Evolutionary conservation across 92 coral and sea anemone species (phyloP).

Genomic region (Ricordea florida): DNA sequence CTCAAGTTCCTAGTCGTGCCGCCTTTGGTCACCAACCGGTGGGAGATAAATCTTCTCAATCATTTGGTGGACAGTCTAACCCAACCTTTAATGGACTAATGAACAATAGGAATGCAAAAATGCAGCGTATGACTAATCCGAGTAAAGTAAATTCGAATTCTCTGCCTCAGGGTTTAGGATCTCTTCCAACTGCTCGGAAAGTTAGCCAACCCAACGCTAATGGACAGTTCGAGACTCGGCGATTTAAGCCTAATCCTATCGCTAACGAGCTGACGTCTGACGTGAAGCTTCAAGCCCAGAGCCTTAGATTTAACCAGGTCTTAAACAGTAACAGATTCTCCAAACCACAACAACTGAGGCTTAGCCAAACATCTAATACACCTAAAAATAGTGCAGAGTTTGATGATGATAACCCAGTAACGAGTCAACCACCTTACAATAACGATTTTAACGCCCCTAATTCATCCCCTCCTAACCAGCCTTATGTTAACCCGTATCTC

Average conservation of each 20-base stretch:
- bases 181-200: neutral
- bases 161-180: neutral
- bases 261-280: constrained; percentile 32
- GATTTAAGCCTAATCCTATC: constrained; percentile 27
- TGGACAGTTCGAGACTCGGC: constrained; percentile 23
- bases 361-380: neutral
- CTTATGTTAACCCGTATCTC: constrained; percentile 37
- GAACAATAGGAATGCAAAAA: neutral
- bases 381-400: constrained; percentile 13
- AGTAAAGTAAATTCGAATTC: neutral
- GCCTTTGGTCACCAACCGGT: neutral
- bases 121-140: neutral
- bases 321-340: neutral
- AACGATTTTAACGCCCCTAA: constrained; percentile 25
- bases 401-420: constrained; percentile 3
- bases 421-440: constrained; percentile 25
- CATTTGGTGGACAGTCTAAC: neutral
- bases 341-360: neutral
- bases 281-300: constrained; percentile 23
- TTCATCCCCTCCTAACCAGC: constrained; percentile 11
- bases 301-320: constrained; percentile 36
- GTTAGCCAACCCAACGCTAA: neutral
- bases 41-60: neutral
- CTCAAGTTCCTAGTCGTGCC: neutral
- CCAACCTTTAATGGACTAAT: neutral